Evolutionary conservation across 2,888 invertebrate genomes (phyloP).

Genomic region (Thalpophila matura): DNA sequence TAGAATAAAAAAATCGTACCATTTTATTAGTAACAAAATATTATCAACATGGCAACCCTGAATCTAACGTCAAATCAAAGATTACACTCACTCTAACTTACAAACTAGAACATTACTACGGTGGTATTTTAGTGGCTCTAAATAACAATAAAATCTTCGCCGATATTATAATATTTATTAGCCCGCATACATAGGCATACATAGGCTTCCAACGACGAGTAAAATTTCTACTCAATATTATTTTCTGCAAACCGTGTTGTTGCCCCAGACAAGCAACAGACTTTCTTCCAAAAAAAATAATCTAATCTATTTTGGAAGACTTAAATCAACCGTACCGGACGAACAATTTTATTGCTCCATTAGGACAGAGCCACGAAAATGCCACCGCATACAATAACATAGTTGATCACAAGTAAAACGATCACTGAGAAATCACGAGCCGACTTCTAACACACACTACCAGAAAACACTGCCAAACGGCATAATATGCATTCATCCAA

Average conservation of each 20-base stretch:
- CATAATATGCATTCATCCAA: constrained; percentile 31
- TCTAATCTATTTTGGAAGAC: not conserved
- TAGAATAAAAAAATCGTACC: constrained; percentile 63
- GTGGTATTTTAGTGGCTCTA: constrained; percentile 48
- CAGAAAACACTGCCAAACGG: constrained; percentile 43
- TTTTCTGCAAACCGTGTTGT: not conserved
- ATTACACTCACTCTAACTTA: constrained; percentile 62
- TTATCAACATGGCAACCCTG: constrained; percentile 83
- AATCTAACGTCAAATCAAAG: constrained; percentile 71
- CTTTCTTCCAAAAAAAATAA: not conserved
- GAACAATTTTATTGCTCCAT: not conserved
- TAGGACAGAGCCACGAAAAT: constrained; percentile 29
- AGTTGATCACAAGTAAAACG: constrained; percentile 76
- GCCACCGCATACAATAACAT: constrained; percentile 40
- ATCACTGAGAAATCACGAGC: constrained; percentile 81
- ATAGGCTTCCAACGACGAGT: not conserved
- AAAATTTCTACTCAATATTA: not conserved
- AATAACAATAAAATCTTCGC: constrained; percentile 46
- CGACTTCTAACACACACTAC: constrained; percentile 50
- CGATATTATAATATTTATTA: not conserved
- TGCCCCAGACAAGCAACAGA: not conserved
- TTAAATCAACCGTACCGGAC: not conserved
- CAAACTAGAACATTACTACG: constrained; percentile 26
- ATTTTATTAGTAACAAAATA: constrained; percentile 65
- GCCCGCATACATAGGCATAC: not conserved